Conservation (phyloP, 2,113 vertebrate species). For the human (Homo sapiens) region GRCh38 chr13:83201501-83202000, state of each 20-base stretch:
- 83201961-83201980: not conserved
- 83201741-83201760: constrained; percentile 39
- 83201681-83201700: constrained; percentile 29
- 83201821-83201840: not conserved
- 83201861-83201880: not conserved
- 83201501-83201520: not conserved
- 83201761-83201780: constrained; percentile 60
- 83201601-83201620: not conserved
- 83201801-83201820: constrained; percentile 61
- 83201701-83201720: constrained; percentile 62
- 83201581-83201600: constrained; percentile 29
- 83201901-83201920: not conserved
- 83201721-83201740: constrained; percentile 62
- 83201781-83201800: constrained; percentile 19
- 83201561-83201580: not conserved
- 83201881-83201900: not conserved
- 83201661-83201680: constrained; percentile 27
- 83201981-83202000: not conserved
- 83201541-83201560: constrained; percentile 11
- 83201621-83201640: not conserved
- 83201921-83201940: not conserved
- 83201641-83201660: not conserved
- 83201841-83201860: not conserved
- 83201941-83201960: not conserved
- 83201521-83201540: constrained; percentile 7